phyloP scores from a whole-genome alignment of 2,113 vertebrate genomes.

The Corynorhinus townsendii region DNA sequence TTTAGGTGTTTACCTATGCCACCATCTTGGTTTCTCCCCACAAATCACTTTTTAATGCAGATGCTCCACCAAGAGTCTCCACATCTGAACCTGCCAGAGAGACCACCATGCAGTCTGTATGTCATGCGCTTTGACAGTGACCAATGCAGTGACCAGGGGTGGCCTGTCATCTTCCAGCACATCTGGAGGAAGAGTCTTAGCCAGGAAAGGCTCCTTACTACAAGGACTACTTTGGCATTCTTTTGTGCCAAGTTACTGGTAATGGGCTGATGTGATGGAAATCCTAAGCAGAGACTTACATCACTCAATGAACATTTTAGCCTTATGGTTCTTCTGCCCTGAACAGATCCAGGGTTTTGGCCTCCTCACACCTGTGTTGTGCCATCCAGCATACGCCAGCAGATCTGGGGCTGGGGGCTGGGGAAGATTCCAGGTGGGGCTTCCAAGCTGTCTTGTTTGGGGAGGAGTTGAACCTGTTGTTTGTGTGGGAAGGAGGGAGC shows the following conservation, averaged over 20 bases:
- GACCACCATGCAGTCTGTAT: too few relatives aligned
- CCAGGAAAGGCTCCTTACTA: background rate
- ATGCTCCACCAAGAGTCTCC: accelerated
- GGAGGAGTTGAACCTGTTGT: accelerated
- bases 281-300: background rate
- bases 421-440: accelerated
- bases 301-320: background rate
- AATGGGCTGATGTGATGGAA: background rate
- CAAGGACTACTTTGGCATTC: background rate
- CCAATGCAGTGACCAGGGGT: background rate
- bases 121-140: too few relatives aligned
- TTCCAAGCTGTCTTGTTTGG: background rate
- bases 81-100: accelerated
- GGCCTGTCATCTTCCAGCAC: background rate
- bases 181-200: background rate
- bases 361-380: too few relatives aligned
- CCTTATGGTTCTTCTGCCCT: background rate
- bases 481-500: background rate
- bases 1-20: too few relatives aligned
- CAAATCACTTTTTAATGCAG: background rate
- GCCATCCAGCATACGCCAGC: accelerated
- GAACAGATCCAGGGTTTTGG: background rate
- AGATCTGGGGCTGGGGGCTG: background rate
- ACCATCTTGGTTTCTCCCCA: too few relatives aligned
- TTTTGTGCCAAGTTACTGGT: background rate